A percentile compares a stretch with the other conserved stretches of the same genome.
These are phyloP conservation scores for Myiotriccus ornatus DNA, from an alignment of 2,797 vertebrate genomes.

Conservation along the genomic window DNA sequence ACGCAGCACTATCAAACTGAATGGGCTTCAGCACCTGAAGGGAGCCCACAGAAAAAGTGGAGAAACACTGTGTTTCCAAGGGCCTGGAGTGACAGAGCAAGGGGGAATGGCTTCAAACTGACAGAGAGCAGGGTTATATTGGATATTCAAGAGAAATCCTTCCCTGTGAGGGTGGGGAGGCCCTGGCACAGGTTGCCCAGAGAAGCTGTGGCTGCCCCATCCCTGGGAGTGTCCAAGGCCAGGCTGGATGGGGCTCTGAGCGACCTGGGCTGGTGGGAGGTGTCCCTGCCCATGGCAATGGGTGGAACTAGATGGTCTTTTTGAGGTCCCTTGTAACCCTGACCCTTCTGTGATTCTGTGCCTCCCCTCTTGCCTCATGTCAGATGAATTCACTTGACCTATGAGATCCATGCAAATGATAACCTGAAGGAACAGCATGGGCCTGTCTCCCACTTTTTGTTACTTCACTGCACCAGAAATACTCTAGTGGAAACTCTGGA, in stretches of 20 bases:
- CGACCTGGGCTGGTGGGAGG: rapidly evolving
- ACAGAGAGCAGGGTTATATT: background rate
- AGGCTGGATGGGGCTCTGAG: background rate
- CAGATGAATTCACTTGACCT: background rate
- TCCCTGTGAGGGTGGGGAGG: rapidly evolving
- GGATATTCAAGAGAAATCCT: rapidly evolving
- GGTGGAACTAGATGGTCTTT: rapidly evolving
- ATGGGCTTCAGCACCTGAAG: background rate
- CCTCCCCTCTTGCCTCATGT: background rate
- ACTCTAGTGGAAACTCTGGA: background rate
- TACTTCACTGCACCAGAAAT: background rate
- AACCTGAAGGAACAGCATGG: background rate
- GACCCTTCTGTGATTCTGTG: background rate
- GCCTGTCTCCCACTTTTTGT: background rate
- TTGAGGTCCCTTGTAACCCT: background rate
- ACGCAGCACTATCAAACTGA: background rate
- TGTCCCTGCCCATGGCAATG: background rate
- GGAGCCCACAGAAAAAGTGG: background rate
- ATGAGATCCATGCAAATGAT: background rate
- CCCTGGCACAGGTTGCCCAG: background rate
- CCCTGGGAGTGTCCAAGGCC: rapidly evolving
- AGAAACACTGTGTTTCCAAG: background rate
- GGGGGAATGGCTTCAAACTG: background rate
- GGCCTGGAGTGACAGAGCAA: background rate
- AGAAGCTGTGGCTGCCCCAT: background rate